Base-by-base conservation (phyloP, 2,113 vertebrate species). In the Seriola dumerili region DNA sequence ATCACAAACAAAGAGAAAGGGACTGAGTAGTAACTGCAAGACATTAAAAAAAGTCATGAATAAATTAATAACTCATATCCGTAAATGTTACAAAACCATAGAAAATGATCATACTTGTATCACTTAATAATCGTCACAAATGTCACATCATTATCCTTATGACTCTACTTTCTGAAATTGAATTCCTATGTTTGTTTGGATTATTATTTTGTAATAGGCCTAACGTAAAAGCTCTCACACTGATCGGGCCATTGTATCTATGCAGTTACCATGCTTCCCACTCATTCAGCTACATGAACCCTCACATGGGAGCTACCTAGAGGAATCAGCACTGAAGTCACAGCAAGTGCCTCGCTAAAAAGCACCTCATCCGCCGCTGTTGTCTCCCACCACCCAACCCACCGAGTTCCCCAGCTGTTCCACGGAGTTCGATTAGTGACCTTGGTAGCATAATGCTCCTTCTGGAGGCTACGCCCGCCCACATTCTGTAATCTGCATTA, bases 261-360 rank as follows among this genome's bases (percentile, higher is more conserved):
- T 29, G 29, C 29, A 14, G 48, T 77, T 62, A 17, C 17, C 23
- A 4, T 21, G 23, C 84, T 61, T 80, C 81, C 81, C 81, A 83
- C 81, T 81, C 84, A 65, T 4, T 17, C 72, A 69, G 72, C 65
- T 76, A 4, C 46, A 69, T 32, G 62, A 34, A 40, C 62, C 14
- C 72, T 80, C 83, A 57, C 63, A 83, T 40, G 62, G 29, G 54
- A 78, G 54, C 38, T 52, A 68, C 72, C 38, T 1, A 25, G 65
- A 72, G 50, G 40, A 80, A 46, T 73, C 57, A 55, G 76, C 5
- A 19, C 46, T n/a, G 52, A 72, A 80, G 83, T 91, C 73, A 83
- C 14, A 66, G 58, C 4, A 1, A 71, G 75, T 16, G 8, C 36
- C 46, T 77, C 1, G 32, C 80, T 74, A 13, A 71, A 81, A 84